Base-by-base conservation (phyloP, 2,113 vertebrate genomes). In the Elanus axillaris region DNA sequence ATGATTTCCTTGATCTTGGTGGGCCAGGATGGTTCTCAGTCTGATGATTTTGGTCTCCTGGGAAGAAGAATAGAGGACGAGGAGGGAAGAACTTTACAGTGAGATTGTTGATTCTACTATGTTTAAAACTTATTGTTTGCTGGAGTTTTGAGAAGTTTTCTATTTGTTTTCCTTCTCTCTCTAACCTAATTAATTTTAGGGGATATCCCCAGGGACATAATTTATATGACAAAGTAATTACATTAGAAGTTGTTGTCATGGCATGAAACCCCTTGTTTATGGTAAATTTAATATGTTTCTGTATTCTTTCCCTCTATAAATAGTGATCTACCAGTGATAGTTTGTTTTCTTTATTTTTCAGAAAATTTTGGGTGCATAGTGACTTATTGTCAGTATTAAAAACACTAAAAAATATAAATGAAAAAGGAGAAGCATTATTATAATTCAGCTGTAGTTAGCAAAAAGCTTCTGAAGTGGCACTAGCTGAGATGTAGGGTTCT, bases 141-240 rank as follows among this genome's bases (percentile, higher is more conserved):
- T 90, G 53, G 47, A 93, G 53, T 96, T 96, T 87, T 88, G 68
- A 92, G 86, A 96, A 94, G 83, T 97, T 96, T 93, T 94, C 9
- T 2, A 56, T 92, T 95, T 95, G 71, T 96, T 97, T 98, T 95
- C 31, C 62, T 96, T 96, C 62, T 81, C 64, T 88, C 53, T 95
- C 86, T 94, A 95, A 79, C 90, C 90, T 94, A 94, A 96, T 95
- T 96, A 93, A 93, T 95, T 96, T 96, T 95, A 92, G 71, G 81
- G 85, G 74, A 32, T 86, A 69, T 96, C 94, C 64, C 60, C 73
- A 86, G 48, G 83, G 93, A 84, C 31, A 3, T 84, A 92, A 91
- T 96, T 97, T 96, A 84, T 94, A 81, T 91, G 94, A 95, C 86
- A 96, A 96, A 92, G 83, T 25, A 96, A 95, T 97, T 96, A 84